phyloP scores from a whole-genome alignment of 2,888 invertebrate genomes.

The Gortyna flavago region DNA sequence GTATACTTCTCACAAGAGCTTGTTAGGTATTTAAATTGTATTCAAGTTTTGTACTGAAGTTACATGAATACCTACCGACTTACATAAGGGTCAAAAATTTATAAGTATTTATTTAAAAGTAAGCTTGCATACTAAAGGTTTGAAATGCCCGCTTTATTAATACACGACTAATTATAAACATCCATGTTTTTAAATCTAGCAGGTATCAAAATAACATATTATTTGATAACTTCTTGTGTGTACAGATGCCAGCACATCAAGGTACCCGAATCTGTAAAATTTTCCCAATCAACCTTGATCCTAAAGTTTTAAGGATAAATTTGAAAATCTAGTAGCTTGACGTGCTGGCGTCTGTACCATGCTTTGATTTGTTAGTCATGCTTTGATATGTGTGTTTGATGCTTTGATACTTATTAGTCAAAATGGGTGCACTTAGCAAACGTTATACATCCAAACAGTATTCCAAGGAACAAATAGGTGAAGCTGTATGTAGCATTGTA shows the following conservation, averaged over 20 bases:
- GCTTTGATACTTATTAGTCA: not conserved
- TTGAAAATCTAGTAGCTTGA: no score
- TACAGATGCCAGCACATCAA: no score
- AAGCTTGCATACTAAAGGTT: not conserved
- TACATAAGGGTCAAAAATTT: not conserved
- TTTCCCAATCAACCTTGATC: no score
- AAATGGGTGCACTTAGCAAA: not conserved
- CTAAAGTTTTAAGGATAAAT: no score
- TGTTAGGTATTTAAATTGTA: not conserved
- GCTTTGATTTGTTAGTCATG: not conserved
- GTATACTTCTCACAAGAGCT: not conserved
- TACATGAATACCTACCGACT: not conserved
- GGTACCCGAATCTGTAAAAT: no score
- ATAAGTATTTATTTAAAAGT: not conserved
- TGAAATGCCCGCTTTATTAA: not conserved
- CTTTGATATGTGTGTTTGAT: not conserved
- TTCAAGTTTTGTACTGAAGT: conserved; percentile 5
- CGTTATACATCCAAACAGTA: not conserved
- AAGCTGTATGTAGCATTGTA: not conserved
- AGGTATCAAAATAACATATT: not conserved
- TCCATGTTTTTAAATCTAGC: not conserved
- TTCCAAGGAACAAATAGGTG: not conserved
- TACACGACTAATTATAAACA: not conserved
- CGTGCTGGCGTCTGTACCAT: no score
- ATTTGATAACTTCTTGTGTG: not conserved